Conservation (phyloP, 2,797 vertebrate species). For the Botia almorhae region DNA sequence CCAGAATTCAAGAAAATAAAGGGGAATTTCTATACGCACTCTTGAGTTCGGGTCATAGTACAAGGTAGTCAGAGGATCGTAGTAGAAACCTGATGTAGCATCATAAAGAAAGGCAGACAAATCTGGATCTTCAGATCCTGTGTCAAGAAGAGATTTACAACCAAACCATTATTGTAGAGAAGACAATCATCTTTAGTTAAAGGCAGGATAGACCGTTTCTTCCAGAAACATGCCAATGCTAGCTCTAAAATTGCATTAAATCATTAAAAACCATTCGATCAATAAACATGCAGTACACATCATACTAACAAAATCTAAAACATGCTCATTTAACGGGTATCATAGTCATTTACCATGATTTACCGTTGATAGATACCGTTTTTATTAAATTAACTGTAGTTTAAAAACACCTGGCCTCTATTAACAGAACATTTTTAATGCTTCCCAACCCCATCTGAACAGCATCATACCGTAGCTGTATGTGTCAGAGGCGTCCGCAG, state of each 20-base stretch:
- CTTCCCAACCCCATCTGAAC: neutral
- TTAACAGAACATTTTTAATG: neutral
- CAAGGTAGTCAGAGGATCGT: conserved; percentile 92
- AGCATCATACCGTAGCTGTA: conserved; percentile 63
- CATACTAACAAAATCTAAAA: no score
- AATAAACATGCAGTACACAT: no score
- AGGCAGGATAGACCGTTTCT: neutral
- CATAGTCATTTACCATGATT: no score
- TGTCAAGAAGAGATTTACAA: conserved; percentile 2
- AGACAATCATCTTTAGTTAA: neutral
- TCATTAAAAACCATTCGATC: no score
- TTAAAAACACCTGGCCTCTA: neutral
- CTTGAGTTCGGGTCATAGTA: conserved; percentile 93
- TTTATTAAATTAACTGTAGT: neutral
- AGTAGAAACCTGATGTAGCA: conserved; percentile 94
- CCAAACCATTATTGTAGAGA: neutral
- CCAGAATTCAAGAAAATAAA: neutral
- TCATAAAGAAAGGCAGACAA: conserved; percentile 91
- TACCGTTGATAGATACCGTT: no score
- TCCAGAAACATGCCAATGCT: no score
- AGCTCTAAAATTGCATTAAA: no score
- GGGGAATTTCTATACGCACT: conserved; percentile 75
- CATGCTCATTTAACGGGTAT: no score
- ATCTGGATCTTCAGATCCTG: conserved; percentile 86
- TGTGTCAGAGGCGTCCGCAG: conserved; percentile 60